These are phyloP conservation scores for Sesia apiformis DNA, from an alignment of 2,888 invertebrate species.

Conservation along the genomic window DNA sequence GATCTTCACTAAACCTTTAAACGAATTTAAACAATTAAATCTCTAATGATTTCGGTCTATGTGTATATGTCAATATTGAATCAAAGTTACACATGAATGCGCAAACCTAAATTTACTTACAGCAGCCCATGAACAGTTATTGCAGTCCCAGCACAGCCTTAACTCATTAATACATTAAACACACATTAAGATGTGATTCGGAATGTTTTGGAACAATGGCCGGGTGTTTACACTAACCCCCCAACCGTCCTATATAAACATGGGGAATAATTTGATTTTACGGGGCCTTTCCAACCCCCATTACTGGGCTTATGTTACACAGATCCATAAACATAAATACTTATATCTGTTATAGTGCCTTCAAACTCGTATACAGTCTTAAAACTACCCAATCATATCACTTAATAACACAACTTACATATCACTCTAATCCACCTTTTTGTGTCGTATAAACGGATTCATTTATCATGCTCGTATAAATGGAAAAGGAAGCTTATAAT, in stretches of 20 bases:
- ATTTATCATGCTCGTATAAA: too few relatives aligned
- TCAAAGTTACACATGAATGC: background rate
- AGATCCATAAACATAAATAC: background rate
- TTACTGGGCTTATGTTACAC: background rate
- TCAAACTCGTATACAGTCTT: too few relatives aligned
- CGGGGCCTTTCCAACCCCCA: background rate
- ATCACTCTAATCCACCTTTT: too few relatives aligned
- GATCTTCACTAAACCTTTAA: too few relatives aligned
- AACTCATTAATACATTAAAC: conserved; percentile 57
- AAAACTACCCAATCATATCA: too few relatives aligned
- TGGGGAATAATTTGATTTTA: conserved; percentile 11
- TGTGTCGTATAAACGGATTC: too few relatives aligned
- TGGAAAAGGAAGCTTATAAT: too few relatives aligned
- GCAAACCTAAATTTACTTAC: background rate
- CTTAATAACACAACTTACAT: too few relatives aligned
- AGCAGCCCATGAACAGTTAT: background rate
- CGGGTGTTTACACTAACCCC: conserved; percentile 26
- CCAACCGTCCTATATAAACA: conserved; percentile 43
- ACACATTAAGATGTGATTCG: conserved; percentile 43
- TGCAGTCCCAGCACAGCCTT: conserved; percentile 11
- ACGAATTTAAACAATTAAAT: too few relatives aligned
- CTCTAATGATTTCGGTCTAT: background rate
- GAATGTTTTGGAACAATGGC: conserved; percentile 24
- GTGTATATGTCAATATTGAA: background rate
- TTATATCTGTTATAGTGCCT: too few relatives aligned